Percentiles rank a stretch among this genome's conserved stretches.
These are phyloP conservation scores for Tethea ocularis DNA, from an alignment of 2,888 invertebrate species.

Conservation along the genomic window DNA sequence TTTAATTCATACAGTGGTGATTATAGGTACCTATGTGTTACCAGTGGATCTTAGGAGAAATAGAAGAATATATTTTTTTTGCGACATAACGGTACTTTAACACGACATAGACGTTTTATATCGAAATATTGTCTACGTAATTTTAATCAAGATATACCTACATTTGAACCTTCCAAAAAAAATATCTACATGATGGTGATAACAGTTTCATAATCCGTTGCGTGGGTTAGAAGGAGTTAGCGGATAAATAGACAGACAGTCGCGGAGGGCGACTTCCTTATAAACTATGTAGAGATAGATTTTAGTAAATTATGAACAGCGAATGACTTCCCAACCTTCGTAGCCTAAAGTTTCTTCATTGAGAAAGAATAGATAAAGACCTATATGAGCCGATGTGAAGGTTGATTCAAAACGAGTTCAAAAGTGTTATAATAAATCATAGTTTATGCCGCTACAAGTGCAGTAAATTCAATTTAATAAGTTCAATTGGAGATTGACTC, in stretches of 20 bases:
- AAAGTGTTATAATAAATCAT: slow-evolving; percentile 57
- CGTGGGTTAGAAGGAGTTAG: too few species aligned
- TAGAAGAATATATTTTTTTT: too few species aligned
- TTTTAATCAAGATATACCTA: not conserved
- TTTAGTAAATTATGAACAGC: not conserved
- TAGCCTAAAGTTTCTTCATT: not conserved
- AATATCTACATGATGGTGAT: too few species aligned
- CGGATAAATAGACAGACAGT: too few species aligned
- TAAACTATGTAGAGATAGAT: too few species aligned
- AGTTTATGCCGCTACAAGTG: slow-evolving; percentile 51
- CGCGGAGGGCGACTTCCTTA: too few species aligned
- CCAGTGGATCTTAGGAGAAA: too few species aligned
- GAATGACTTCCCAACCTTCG: not conserved
- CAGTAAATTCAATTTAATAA: slow-evolving; percentile 68
- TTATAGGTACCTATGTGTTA: too few species aligned
- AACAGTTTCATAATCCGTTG: too few species aligned
- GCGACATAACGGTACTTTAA: not conserved
- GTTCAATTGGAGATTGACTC: slow-evolving; percentile 77
- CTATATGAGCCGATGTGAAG: slow-evolving; percentile 15
- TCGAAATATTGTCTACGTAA: not conserved
- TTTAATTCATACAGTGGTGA: not conserved
- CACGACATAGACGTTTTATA: too few species aligned
- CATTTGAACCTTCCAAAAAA: too few species aligned
- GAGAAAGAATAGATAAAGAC: not conserved
- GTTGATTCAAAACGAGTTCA: slow-evolving; percentile 25